These are phyloP conservation scores for Leptogaster cylindrica DNA, from an alignment of 2,888 invertebrate genomes.

Conservation along the genomic window DNA sequence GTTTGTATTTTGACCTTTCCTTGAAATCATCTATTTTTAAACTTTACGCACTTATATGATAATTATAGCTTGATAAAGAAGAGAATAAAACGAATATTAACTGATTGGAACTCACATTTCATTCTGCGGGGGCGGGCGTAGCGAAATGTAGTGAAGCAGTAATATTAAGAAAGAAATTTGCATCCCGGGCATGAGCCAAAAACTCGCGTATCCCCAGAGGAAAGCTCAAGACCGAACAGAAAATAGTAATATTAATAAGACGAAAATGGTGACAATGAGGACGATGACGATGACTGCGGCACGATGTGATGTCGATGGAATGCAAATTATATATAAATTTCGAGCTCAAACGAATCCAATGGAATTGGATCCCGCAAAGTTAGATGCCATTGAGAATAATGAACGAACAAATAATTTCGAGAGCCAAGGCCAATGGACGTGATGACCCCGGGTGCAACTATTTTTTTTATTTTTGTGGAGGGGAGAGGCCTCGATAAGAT, in stretches of 20 bases:
- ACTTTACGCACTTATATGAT: slow-evolving; percentile 17
- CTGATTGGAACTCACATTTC: too few species aligned
- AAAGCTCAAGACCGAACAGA: too few species aligned
- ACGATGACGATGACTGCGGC: too few species aligned
- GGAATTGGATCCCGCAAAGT: slow-evolving; percentile 1
- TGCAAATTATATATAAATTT: slow-evolving; percentile 10
- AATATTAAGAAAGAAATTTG: too few species aligned
- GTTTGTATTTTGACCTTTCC: slow-evolving; percentile 21
- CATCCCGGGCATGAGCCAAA: too few species aligned
- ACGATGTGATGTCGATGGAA: slow-evolving; percentile 5
- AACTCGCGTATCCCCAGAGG: too few species aligned
- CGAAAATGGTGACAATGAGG: too few species aligned
- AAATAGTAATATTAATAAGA: too few species aligned
- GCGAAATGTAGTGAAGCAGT: too few species aligned
- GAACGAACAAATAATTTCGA: slow-evolving; percentile 40
- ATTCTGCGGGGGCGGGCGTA: not conserved
- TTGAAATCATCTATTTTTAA: slow-evolving; percentile 15
- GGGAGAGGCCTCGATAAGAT: not conserved
- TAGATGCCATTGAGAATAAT: slow-evolving; percentile 27
- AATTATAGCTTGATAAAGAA: slow-evolving; percentile 19
- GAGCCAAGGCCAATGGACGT: slow-evolving; percentile 47
- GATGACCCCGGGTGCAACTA: slow-evolving; percentile 37
- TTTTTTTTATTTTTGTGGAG: too few species aligned
- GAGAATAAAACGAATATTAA: slow-evolving; percentile 16
- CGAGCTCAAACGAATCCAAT: not conserved